Evolutionary conservation across 2,888 invertebrate species (phyloP).

Genomic region (Thereva nobilitata): DNA sequence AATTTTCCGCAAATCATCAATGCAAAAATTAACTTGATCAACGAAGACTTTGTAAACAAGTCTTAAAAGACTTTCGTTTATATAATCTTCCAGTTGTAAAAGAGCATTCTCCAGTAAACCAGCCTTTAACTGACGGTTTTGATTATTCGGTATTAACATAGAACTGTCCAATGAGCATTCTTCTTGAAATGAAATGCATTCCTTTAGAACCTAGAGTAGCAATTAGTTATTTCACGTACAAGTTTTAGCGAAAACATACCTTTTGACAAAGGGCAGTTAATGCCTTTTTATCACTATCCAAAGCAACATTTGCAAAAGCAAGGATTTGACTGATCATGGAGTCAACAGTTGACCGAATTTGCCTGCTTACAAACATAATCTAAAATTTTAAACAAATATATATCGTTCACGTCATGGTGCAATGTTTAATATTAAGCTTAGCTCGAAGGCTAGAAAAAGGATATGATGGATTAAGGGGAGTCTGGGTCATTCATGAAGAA

Average conservation of each 20-base stretch:
- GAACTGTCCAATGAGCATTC: conserved; percentile 47
- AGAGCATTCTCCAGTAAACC: conserved; percentile 52
- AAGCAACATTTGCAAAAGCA: conserved; percentile 55
- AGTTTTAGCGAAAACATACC: conserved; percentile 39
- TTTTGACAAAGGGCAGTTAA: conserved; percentile 55
- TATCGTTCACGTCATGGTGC: neutral
- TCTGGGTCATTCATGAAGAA: no score
- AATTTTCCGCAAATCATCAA: conserved; percentile 49
- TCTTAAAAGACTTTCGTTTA: conserved; percentile 54
- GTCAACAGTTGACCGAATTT: conserved; percentile 50
- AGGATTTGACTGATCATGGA: conserved; percentile 51
- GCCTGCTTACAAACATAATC: conserved; percentile 47
- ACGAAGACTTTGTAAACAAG: conserved; percentile 52
- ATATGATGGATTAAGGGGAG: no score
- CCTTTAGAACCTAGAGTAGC: conserved; percentile 48
- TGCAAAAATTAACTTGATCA: conserved; percentile 51
- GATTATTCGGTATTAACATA: conserved; percentile 41
- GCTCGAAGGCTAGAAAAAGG: no score
- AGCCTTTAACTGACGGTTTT: conserved; percentile 51
- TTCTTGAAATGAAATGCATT: conserved; percentile 51
- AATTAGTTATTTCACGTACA: neutral
- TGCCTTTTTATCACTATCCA: conserved; percentile 52
- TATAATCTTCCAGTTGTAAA: conserved; percentile 52
- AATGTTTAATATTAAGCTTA: no score
- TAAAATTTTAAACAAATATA: conserved; percentile 15